These are phyloP conservation scores for Poeciliopsis gracilis DNA, from an alignment of 2,797 vertebrate species.

Conservation along the genomic window DNA sequence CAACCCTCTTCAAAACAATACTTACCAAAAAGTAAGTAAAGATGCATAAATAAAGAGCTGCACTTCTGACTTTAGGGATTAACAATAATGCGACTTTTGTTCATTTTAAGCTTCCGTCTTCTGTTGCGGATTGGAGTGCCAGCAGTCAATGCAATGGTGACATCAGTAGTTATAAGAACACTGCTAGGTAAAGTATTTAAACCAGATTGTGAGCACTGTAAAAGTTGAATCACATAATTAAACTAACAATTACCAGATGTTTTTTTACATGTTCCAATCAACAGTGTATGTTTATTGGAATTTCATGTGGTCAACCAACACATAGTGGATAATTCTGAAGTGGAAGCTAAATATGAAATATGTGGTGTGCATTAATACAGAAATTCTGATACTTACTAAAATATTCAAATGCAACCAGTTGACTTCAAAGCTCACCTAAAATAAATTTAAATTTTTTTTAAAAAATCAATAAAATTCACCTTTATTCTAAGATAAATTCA, in stretches of 20 bases:
- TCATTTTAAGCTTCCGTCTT: conserved; percentile 48
- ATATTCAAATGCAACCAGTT: background rate
- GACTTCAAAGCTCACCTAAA: background rate
- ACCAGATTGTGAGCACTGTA: background rate
- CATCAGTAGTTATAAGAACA: conserved; percentile 10
- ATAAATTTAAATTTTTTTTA: no score
- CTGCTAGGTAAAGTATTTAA: conserved; percentile 23
- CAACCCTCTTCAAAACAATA: conserved; percentile 35
- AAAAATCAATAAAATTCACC: background rate
- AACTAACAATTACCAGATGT: fast-evolving
- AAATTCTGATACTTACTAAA: no score
- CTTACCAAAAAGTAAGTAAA: conserved; percentile 41
- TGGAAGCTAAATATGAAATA: background rate
- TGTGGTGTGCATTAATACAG: background rate
- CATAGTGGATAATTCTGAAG: background rate
- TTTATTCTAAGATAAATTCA: background rate
- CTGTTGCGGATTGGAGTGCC: conserved; percentile 44
- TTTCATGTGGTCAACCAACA: background rate
- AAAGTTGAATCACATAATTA: background rate
- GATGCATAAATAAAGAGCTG: background rate
- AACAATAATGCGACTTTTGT: fast-evolving
- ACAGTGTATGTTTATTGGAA: background rate
- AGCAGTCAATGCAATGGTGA: background rate
- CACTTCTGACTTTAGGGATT: background rate
- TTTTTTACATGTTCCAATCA: background rate